Conservation (phyloP, 1,140 invertebrate species). For the Tribolium madens region DNA sequence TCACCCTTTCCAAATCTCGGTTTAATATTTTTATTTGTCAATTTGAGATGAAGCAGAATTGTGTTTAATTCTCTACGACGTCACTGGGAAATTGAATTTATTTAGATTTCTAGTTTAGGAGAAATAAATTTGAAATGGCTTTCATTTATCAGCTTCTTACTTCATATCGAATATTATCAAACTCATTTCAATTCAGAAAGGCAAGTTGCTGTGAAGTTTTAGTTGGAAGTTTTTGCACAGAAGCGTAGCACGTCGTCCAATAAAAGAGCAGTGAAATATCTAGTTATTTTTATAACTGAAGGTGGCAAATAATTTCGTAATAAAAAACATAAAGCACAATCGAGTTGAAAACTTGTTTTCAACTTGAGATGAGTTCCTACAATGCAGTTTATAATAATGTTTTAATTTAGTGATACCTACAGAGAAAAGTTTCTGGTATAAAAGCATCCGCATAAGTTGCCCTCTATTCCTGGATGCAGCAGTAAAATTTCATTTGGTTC, state of each 20-base stretch:
- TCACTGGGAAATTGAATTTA: neutral
- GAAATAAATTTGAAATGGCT: neutral
- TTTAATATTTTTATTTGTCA: slow-evolving; percentile 49
- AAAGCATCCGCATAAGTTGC: neutral
- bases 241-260: neutral
- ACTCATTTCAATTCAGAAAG: slow-evolving; percentile 6
- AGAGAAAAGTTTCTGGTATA: neutral
- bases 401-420: neutral
- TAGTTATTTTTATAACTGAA: neutral
- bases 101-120: neutral
- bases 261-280: neutral
- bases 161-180: slow-evolving; percentile 7
- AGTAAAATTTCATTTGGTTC: slow-evolving; percentile 29
- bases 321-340: neutral
- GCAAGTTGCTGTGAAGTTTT: slow-evolving; percentile 14
- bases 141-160: neutral
- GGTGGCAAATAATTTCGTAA: neutral
- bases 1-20: slow-evolving; percentile 4
- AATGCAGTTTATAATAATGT: neutral
- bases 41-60: slow-evolving; percentile 47
- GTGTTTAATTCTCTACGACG: slow-evolving; percentile 17
- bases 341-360: neutral
- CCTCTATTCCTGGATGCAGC: neutral
- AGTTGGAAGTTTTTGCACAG: slow-evolving; percentile 3
- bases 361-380: neutral